These are phyloP conservation scores for Perccottus glenii DNA, from an alignment of 2,113 vertebrate genomes.

Conservation along the genomic window DNA sequence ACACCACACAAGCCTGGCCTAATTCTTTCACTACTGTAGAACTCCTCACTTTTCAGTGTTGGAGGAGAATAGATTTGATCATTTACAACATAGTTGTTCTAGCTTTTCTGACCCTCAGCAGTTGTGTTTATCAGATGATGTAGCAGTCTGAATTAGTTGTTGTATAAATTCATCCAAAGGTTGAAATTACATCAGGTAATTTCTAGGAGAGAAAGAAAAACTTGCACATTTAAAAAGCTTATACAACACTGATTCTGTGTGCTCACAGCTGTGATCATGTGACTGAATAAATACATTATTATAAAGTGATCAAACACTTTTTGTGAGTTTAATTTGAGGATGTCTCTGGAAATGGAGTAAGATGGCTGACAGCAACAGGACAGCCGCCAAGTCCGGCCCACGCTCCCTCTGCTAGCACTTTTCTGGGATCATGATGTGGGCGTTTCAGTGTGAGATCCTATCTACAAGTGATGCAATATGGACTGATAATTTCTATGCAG, in stretches of 20 bases:
- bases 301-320: constrained; percentile 16
- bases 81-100: not conserved
- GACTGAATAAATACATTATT: constrained; percentile 28
- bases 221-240: not conserved
- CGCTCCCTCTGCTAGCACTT: constrained; percentile 75
- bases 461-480: constrained; percentile 61
- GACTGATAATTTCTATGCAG: constrained; percentile 60
- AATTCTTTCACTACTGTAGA: constrained; percentile 48
- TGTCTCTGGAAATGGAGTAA: constrained; percentile 46
- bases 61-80: too few species aligned
- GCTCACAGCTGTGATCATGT: constrained; percentile 9
- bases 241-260: constrained; percentile 5
- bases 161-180: constrained; percentile 46
- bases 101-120: constrained; percentile 20
- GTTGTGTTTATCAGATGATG: constrained; percentile 41
- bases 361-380: constrained; percentile 45
- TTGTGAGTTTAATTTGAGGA: constrained; percentile 36
- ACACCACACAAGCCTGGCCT: constrained; percentile 54
- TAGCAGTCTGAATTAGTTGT: constrained; percentile 39
- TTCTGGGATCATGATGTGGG: constrained; percentile 72
- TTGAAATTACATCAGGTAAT: constrained; percentile 46
- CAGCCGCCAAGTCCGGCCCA: constrained; percentile 63
- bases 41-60: too few species aligned
- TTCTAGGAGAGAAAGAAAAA: constrained; percentile 28
- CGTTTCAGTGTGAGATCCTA: constrained; percentile 61